Base-by-base conservation (phyloP, 2,888 invertebrate genomes). In the Acronicta psi region DNA sequence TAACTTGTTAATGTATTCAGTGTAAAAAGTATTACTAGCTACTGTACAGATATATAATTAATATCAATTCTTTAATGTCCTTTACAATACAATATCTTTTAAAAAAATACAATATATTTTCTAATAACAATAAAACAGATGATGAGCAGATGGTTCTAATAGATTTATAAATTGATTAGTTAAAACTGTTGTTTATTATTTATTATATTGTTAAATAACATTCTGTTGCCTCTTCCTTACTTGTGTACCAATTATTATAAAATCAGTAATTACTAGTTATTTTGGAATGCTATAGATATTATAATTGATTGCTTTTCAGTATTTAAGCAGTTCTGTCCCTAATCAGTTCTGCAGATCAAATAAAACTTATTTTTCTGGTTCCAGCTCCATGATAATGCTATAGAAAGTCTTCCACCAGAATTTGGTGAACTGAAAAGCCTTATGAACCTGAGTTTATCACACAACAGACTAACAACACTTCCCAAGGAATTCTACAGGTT, bases 331-430 rank as follows among this genome's bases (percentile, higher is more conserved):
- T 20, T 25, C 3, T 31, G 11, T n/a, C n/a, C n/a, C n/a, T n/a
- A n/a, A n/a, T n/a, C n/a, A n/a, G n/a, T n/a, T n/a, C n/a, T n/a
- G 13, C 13, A 10, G 8, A 7, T 7, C 9, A 11, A 46, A 16
- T 16, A 6, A 2, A n/a, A 31, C 8, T 46, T 13, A 29, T 17
- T 75, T 58, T 52, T 16, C 50, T 84, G 4, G 13, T 44, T 88
- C 42, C 86, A 98, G 98, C 93, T 98, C 46, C 97, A 98, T 90
- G 97, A 98, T 87, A 98, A 99, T 94, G 95, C 96, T 44, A 87
- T 99, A 80, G 94, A 94, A 69, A 91, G 89, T 47, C 86, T 98
- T 65, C 98, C 98, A 8, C 83, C 95, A 34, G 96, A 97, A 89
- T 95, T 98, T 79, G 96, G 97, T 41, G 94, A 94, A 62, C 92